Evolutionary conservation across 2,113 vertebrate species (phyloP), one percentile per base, ranked within the genome.

Genomic region (Murina feae): DNA sequence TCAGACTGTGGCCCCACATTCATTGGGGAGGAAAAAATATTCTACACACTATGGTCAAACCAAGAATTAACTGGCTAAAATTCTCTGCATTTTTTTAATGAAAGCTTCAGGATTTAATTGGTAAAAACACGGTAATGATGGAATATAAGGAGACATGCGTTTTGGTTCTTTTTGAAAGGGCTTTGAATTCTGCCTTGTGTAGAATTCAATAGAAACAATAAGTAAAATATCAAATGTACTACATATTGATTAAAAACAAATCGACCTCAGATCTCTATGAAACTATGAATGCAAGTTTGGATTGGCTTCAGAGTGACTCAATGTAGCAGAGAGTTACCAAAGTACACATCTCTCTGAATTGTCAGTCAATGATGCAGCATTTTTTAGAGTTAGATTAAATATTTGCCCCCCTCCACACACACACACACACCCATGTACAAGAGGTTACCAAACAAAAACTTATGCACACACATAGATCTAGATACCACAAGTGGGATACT

Each of bases 351-450:
- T 82, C 12, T 39, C 16, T 85, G 35, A 72, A 63, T 1, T 55
- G 4, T 74, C 17, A 47, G 21, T 32, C 23, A 92, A 78, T 6
- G 28, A 20, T 6, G 88, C 2, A 32, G 17, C 0, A 53, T 60
- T 76, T 74, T 25, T 8, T 21, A 89, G 80, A 76, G 4, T 51
- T 66, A n/a, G 16, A 65, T 83, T 32, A 44, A 86, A 74, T 32
- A 35, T 8, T 8, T 25, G 5, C 12, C 2, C 10, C 4, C 0
- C 30, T 25, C 12, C 18, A 23, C 11, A 1, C 21, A 37, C 14
- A 44, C 17, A 65, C 39, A 51, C 3, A 66, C 30, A 76, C 20
- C 72, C 0, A 72, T 1, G 55, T 0, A 16, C 1, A 49, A 23
- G 18, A 53, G 2, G 6, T 11, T 60, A 60, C 82, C 8, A 39